Conservation (phyloP, 2,888 invertebrate genomes). For the Chymomyza procnemis region DNA sequence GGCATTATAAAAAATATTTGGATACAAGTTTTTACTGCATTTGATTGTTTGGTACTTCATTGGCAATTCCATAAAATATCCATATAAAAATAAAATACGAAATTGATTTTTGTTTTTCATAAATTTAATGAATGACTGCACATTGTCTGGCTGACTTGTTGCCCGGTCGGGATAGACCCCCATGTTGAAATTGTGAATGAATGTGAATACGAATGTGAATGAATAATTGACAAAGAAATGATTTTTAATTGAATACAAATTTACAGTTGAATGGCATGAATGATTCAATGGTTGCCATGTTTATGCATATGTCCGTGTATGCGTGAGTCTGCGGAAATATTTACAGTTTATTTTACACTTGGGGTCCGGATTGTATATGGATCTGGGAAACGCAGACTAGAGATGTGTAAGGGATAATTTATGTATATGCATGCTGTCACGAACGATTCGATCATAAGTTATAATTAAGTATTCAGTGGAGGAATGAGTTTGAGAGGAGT, state of each 20-base stretch:
- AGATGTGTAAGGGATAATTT: not conserved
- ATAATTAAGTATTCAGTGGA: not conserved
- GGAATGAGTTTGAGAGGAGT: too few species aligned
- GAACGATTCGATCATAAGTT: not conserved
- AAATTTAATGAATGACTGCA: conserved; percentile 52
- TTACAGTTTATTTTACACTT: not conserved
- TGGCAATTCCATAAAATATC: not conserved
- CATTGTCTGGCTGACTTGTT: conserved; percentile 11
- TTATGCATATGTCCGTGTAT: not conserved
- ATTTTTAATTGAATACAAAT: conserved; percentile 74
- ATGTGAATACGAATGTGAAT: conserved; percentile 44
- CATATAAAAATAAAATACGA: conserved; percentile 26
- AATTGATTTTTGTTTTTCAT: conserved; percentile 57
- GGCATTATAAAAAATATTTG: not conserved
- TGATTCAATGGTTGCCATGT: not conserved
- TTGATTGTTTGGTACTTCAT: not conserved
- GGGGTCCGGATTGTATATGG: not conserved
- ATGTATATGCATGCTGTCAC: not conserved
- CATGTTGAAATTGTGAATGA: conserved; percentile 2
- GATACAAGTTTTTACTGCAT: not conserved
- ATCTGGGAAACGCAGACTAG: not conserved
- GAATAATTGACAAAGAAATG: conserved; percentile 73
- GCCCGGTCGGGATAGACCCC: conserved; percentile 15
- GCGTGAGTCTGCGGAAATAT: not conserved
- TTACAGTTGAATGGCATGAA: conserved; percentile 59